phyloP scores from a whole-genome alignment of 2,113 vertebrate species.

The Poecilia latipinna region DNA sequence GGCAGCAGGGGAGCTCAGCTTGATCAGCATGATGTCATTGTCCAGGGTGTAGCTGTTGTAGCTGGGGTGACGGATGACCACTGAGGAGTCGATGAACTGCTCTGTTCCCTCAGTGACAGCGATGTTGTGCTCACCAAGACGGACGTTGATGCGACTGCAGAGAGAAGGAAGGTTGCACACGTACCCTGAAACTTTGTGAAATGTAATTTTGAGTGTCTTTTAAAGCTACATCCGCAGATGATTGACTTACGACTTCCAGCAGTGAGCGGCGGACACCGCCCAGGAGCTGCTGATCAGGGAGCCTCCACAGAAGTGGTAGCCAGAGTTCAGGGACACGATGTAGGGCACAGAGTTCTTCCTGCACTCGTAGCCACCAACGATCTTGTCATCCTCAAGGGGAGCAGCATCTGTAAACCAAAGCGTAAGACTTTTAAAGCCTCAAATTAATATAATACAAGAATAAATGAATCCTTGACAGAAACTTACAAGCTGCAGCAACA shows the following conservation, averaged over 20 bases:
- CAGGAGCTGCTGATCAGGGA: slow-evolving; percentile 83
- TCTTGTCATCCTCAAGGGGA: slow-evolving; percentile 83
- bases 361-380: slow-evolving; percentile 86
- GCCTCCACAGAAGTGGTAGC: slow-evolving; percentile 83
- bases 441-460: not conserved
- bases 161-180: not conserved
- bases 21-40: slow-evolving; percentile 91
- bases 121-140: slow-evolving; percentile 85
- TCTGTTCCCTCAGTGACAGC: slow-evolving; percentile 74
- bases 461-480: not conserved
- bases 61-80: slow-evolving; percentile 75
- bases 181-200: too few relatives aligned
- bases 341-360: slow-evolving; percentile 72
- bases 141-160: slow-evolving; percentile 72
- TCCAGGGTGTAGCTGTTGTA: slow-evolving; percentile 78
- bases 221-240: accelerated
- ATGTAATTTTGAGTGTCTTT: not conserved
- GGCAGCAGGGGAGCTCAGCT: slow-evolving; percentile 67
- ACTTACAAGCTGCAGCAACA: slow-evolving; percentile 74
- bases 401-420: slow-evolving; percentile 65
- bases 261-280: slow-evolving; percentile 88
- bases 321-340: slow-evolving; percentile 83
- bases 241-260: slow-evolving; percentile 81
- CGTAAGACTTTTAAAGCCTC: not conserved
- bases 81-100: slow-evolving; percentile 75